These are phyloP conservation scores for Lasioglossum marginatum DNA, from an alignment of 2,888 invertebrate genomes.

Conservation along the genomic window DNA sequence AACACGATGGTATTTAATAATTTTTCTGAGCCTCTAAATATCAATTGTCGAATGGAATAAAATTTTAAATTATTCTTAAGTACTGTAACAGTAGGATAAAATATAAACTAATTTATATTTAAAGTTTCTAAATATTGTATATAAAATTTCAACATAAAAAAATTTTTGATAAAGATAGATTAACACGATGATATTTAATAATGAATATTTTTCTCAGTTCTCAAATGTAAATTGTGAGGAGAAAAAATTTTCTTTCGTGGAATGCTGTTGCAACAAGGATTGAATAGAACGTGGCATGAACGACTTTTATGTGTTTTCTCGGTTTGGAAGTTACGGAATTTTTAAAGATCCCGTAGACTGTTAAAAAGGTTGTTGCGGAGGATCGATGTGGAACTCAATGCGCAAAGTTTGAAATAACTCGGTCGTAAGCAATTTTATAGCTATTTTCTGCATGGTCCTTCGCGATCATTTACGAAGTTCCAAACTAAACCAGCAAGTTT, in stretches of 20 bases:
- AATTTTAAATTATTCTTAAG: too few relatives aligned
- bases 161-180: too few relatives aligned
- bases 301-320: background rate
- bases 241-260: background rate
- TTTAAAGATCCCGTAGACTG: background rate
- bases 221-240: background rate
- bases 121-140: too few relatives aligned
- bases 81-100: too few relatives aligned
- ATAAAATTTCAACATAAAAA: too few relatives aligned
- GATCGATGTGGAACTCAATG: background rate
- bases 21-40: too few relatives aligned
- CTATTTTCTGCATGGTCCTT: background rate
- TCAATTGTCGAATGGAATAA: too few relatives aligned
- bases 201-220: background rate
- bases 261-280: background rate
- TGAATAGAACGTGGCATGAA: background rate
- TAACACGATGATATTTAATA: too few relatives aligned
- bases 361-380: background rate
- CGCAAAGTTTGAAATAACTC: background rate
- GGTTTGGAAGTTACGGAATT: background rate
- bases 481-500: background rate
- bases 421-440: conserved; percentile 7
- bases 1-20: too few relatives aligned
- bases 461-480: background rate
- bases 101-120: too few relatives aligned